Conservation (phyloP, 2,888 invertebrate species). For the Leptura quadrifasciata region DNA sequence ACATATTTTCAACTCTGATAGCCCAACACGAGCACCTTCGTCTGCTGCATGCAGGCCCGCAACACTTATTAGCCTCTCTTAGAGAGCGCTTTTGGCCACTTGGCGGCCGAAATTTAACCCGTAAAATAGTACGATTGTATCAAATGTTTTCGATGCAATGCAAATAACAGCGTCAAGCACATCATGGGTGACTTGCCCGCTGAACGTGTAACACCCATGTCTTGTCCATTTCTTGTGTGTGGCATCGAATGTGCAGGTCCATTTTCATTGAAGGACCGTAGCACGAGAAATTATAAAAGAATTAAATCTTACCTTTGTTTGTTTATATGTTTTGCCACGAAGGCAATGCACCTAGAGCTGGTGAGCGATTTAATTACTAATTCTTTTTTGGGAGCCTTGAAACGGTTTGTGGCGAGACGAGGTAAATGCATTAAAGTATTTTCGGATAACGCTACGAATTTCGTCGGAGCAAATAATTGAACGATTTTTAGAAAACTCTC, state of each 20-base stretch:
- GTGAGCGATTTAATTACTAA: conserved; percentile 50
- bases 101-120: conserved; percentile 35
- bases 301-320: conserved; percentile 43
- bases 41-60: conserved; percentile 42
- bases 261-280: conserved; percentile 34
- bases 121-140: conserved; percentile 34
- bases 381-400: conserved; percentile 51
- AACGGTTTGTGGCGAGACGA: conserved; percentile 52
- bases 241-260: conserved; percentile 46
- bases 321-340: conserved; percentile 41
- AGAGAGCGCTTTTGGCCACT: conserved; percentile 33
- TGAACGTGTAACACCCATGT: conserved; percentile 27
- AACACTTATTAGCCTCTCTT: conserved; percentile 24
- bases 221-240: conserved; percentile 32
- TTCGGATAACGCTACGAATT: conserved; percentile 49
- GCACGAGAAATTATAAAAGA: conserved; percentile 36
- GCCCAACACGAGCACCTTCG: conserved; percentile 31
- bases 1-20: conserved; percentile 38
- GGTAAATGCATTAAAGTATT: conserved; percentile 49
- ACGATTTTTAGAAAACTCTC: conserved; percentile 24
- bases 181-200: conserved; percentile 47
- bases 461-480: conserved; percentile 32
- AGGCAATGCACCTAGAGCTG: conserved; percentile 55
- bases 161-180: conserved; percentile 25
- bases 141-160: conserved; percentile 33